A percentile compares a stretch with the other conserved stretches of the same genome.
These are phyloP conservation scores for Babyrousa celebensis DNA, from an alignment of 2,797 vertebrate genomes.

Conservation along the genomic window DNA sequence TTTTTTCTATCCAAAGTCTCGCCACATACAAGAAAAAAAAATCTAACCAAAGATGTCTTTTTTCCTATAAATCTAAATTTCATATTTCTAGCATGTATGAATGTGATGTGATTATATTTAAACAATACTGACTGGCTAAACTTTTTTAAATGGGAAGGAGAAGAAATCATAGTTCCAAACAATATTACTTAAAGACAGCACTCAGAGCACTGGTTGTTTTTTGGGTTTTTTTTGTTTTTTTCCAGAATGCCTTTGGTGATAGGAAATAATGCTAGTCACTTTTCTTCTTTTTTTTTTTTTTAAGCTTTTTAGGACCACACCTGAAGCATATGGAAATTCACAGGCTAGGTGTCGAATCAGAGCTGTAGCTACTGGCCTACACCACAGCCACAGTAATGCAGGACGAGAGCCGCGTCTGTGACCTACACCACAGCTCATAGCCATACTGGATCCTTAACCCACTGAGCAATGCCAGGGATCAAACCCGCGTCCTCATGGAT, in stretches of 20 bases:
- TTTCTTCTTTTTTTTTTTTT: neutral
- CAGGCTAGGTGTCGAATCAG: too few relatives aligned
- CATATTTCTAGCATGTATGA: conserved; percentile 37
- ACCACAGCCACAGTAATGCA: too few relatives aligned
- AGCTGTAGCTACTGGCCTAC: too few relatives aligned
- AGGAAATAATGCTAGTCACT: conserved; percentile 7
- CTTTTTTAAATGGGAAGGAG: neutral
- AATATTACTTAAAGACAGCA: conserved; percentile 52
- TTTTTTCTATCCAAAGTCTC: neutral
- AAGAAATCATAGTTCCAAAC: conserved; percentile 22
- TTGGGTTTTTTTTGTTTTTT: neutral
- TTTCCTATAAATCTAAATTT: conserved; percentile 61
- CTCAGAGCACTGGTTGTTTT: neutral
- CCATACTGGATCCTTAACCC: too few relatives aligned
- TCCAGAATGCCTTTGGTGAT: conserved; percentile 14
- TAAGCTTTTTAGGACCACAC: too few relatives aligned
- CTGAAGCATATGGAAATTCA: too few relatives aligned
- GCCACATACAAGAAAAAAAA: neutral
- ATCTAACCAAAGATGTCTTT: conserved; percentile 34
- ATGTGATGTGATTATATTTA: conserved; percentile 15
- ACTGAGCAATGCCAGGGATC: too few relatives aligned
- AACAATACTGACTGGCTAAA: neutral
- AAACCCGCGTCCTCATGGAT: too few relatives aligned
- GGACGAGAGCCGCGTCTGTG: too few relatives aligned
- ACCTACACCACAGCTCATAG: too few relatives aligned